A percentile compares a stretch with the other conserved stretches of the same genome.
phyloP scores from a whole-genome alignment of 2,113 vertebrate species.

The Hippocampus guttulatus region DNA sequence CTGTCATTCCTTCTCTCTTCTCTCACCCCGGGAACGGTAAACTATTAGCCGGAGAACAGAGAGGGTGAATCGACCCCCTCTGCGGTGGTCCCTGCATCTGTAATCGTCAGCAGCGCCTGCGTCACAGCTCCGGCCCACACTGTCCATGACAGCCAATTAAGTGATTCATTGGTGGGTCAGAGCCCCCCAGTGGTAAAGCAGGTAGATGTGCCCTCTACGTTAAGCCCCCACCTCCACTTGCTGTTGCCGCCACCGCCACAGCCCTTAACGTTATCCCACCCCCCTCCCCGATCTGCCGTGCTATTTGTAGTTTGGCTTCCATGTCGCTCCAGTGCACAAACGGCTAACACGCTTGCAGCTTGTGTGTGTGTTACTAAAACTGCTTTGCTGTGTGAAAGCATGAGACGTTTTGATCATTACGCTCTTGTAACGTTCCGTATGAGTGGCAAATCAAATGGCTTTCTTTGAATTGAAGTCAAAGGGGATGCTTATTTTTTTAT shows the following conservation, averaged over 20 bases:
- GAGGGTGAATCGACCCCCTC: conserved; percentile 73
- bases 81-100: conserved; percentile 82
- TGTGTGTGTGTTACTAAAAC: conserved; percentile 37
- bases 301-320: conserved; percentile 28
- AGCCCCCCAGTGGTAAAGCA: conserved; percentile 77
- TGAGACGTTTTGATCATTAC: conserved; percentile 1
- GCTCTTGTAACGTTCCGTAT: background rate
- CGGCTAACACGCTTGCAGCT: conserved; percentile 39
- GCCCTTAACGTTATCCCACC: conserved; percentile 50
- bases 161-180: conserved; percentile 66
- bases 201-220: conserved; percentile 75
- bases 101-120: conserved; percentile 87
- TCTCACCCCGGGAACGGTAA: conserved; percentile 61
- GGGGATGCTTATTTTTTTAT: too few relatives aligned
- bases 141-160: conserved; percentile 70
- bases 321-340: conserved; percentile 17
- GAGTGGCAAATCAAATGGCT: background rate
- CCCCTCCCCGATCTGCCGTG: conserved; percentile 31
- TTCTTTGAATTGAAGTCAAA: background rate
- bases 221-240: conserved; percentile 70
- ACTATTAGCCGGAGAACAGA: conserved; percentile 73
- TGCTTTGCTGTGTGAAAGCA: conserved; percentile 35
- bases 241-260: conserved; percentile 56
- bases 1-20: conserved; percentile 37
- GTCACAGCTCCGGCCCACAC: conserved; percentile 68